Evolutionary conservation across 2,888 invertebrate species (phyloP).

Genomic region (Caenorhabditis japonica): DNA sequence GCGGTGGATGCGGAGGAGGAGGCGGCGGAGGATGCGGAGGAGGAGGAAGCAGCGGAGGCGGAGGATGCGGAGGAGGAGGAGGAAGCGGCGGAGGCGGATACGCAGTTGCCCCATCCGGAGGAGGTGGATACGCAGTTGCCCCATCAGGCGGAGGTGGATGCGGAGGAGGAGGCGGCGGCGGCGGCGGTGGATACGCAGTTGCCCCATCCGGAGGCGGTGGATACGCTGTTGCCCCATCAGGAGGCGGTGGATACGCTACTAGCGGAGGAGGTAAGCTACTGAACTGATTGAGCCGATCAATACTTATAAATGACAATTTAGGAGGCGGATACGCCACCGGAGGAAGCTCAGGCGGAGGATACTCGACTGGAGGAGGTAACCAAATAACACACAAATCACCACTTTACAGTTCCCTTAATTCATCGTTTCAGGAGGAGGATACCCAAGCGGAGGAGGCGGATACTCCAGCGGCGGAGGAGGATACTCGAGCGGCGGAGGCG

Average conservation of each 20-base stretch:
- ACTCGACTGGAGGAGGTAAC: constrained; percentile 43
- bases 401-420: background rate
- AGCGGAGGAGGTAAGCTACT: constrained; percentile 32
- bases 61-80: constrained; percentile 1
- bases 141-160: constrained; percentile 13
- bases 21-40: constrained; percentile 11
- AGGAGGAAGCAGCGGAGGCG: constrained; percentile 9
- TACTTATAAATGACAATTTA: no score
- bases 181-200: constrained; percentile 19
- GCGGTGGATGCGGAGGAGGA: background rate
- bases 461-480: constrained; percentile 12
- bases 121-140: constrained; percentile 23
- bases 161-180: constrained; percentile 27
- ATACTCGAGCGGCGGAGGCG: constrained; percentile 30
- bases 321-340: constrained; percentile 39
- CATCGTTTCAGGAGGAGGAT: constrained; percentile 41
- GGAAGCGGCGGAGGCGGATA: constrained; percentile 30
- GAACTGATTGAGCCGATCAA: no score
- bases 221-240: constrained; percentile 32
- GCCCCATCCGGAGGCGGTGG: constrained; percentile 43
- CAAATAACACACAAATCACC: background rate
- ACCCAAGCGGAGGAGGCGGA: constrained; percentile 30
- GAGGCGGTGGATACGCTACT: constrained; percentile 50
- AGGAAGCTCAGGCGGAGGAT: constrained; percentile 43
- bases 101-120: constrained; percentile 18